A percentile compares a stretch with the other conserved stretches of the same genome.
Evolutionary conservation across 2,113 vertebrate species (phyloP).

Genomic region (Etheostoma cragini): DNA sequence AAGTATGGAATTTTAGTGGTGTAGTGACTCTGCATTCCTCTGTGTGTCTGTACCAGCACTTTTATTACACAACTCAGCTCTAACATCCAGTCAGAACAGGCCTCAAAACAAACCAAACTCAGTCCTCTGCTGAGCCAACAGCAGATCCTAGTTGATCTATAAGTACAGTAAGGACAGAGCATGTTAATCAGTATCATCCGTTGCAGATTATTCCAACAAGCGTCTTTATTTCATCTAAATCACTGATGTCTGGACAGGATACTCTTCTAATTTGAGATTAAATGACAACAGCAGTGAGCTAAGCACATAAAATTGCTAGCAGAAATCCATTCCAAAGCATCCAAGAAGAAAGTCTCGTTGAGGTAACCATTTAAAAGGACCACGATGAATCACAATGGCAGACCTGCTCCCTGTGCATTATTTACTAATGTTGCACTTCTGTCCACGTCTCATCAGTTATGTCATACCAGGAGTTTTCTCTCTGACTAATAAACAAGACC

Average conservation of each 20-base stretch:
- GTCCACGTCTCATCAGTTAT: not conserved
- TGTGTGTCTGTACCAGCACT: conserved; percentile 16
- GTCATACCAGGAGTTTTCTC: not conserved
- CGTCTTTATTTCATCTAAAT: not conserved
- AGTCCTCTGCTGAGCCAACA: conserved; percentile 18
- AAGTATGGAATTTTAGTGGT: conserved; percentile 17
- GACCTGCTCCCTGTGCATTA: not conserved
- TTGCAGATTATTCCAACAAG: conserved; percentile 4
- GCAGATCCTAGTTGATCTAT: conserved; percentile 3
- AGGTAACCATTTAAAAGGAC: not conserved
- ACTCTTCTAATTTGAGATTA: not conserved
- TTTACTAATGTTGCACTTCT: not conserved
- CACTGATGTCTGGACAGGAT: not conserved
- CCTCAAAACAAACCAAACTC: conserved; percentile 32
- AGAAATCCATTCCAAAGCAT: not conserved
- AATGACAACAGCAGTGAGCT: not conserved
- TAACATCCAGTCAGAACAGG: conserved; percentile 46
- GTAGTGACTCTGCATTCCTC: conserved; percentile 56
- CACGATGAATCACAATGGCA: not conserved
- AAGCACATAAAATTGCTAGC: not conserved
- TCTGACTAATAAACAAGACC: not conserved
- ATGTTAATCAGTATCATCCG: not conserved
- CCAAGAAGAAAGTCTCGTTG: not conserved
- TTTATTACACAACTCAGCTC: conserved; percentile 50
- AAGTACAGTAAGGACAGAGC: conserved; percentile 8